phyloP scores from a whole-genome alignment of 2,113 vertebrate genomes.

The Cephalopterus ornatus region DNA sequence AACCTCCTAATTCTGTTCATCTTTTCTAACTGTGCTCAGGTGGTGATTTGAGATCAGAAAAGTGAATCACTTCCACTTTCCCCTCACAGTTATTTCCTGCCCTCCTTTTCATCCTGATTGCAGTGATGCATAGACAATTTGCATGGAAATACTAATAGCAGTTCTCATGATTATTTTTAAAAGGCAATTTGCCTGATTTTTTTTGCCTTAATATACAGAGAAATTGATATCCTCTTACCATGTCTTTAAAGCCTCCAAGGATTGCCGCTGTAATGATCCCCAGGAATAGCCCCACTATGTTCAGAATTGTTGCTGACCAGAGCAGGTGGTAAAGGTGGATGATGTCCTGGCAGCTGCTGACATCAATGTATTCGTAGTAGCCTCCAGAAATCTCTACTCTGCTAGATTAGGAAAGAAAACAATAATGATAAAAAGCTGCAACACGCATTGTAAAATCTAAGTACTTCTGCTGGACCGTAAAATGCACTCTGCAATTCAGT shows the following conservation, averaged over 20 bases:
- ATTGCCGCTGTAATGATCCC: conserved; percentile 97
- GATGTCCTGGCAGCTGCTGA: conserved; percentile 96
- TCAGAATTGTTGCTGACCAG: conserved; percentile 95
- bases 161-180: background rate
- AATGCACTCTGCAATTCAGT: background rate
- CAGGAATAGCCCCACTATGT: conserved; percentile 92
- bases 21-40: background rate
- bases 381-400: conserved; percentile 85
- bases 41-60: background rate
- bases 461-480: background rate
- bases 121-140: background rate
- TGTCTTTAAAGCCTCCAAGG: conserved; percentile 96
- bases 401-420: conserved; percentile 59
- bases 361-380: conserved; percentile 96
- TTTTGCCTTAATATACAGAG: background rate
- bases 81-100: background rate
- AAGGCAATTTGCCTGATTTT: background rate
- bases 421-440: background rate
- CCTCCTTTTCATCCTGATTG: background rate
- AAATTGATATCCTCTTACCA: conserved; percentile 77
- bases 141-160: background rate
- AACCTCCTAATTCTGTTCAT: background rate
- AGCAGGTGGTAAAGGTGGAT: conserved; percentile 95
- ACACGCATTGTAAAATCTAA: background rate
- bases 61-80: background rate